Base-by-base conservation (phyloP, 1,140 invertebrate species). In the Papilio xuthus region DNA sequence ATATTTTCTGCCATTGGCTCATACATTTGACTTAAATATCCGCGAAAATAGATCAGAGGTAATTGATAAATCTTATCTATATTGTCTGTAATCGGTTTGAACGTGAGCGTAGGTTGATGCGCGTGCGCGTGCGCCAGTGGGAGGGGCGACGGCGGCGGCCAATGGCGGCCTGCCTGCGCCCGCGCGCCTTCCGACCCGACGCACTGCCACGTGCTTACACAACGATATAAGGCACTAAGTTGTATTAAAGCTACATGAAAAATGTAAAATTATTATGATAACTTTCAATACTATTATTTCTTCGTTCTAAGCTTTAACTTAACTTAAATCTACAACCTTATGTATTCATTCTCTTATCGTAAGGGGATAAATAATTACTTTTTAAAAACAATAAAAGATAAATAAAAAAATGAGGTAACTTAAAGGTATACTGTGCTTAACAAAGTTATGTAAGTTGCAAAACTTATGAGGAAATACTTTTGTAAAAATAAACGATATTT, bases 111-210 rank as follows among this genome's bases (percentile, higher is more conserved):
- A 47, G 71, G 32, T 41, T 13, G 74, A 15, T 60, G 32, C 32
- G 73, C 26, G 44, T 26, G 44, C 85, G 84, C 83, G 80, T 79
- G 85, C 83, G 83, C 85, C 77, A 81, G 87, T 90, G 89, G 91
- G 91, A 86, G 91, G 88, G 88, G 90, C 90, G 81, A 83, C 74
- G 81, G 84, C 74, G 79, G 15, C 80, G 86, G 78, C 91, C 91
- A 93, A 93, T 93, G 83, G 78, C 82, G 74, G 80, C 84, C 28
- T 37, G 73, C 60, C 50, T 83, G 85, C 83, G 78, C 82, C 18
- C 53, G 81, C 81, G 81, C 82, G 74, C 72, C 78, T 77, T 70
- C 81, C 77, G 53, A 74, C 70, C 78, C 78, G 72, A 81, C 77
- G 67, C 73, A 79, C 70, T 20, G 82, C 81, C 88, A 88, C 87